Conservation (phyloP, 2,113 vertebrate genomes). For the Upupa epops region DNA sequence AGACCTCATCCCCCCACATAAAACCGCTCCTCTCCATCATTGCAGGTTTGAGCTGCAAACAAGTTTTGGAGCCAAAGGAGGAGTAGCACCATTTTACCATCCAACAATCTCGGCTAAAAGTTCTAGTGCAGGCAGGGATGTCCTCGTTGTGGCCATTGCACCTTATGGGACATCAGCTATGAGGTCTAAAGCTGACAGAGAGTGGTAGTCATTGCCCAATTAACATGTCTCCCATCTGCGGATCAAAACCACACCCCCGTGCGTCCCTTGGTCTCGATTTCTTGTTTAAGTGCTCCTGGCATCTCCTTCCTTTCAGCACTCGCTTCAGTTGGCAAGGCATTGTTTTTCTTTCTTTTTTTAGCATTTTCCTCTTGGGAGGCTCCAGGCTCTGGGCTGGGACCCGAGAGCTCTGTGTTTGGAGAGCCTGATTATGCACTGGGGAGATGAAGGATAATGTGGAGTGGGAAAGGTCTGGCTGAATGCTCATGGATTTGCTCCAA, state of each 20-base stretch:
- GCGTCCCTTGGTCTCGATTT: background rate
- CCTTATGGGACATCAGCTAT: background rate
- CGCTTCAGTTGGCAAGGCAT: constrained; percentile 21
- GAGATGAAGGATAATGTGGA: constrained; percentile 13
- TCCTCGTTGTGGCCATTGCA: background rate
- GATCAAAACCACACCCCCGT: background rate
- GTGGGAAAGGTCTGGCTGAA: constrained; percentile 9
- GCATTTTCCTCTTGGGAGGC: background rate
- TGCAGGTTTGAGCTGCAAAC: background rate
- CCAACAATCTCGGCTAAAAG: background rate
- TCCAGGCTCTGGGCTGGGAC: constrained; percentile 35
- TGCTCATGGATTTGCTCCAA: constrained; percentile 10
- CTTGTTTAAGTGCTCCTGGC: constrained; percentile 52
- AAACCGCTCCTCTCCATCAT: background rate
- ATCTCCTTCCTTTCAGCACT: constrained; percentile 54
- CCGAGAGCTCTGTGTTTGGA: background rate
- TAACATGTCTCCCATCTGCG: background rate
- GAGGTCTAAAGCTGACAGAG: background rate
- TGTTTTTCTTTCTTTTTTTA: constrained; percentile 58
- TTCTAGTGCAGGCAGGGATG: background rate
- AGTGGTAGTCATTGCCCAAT: constrained; percentile 11
- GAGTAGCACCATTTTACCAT: background rate
- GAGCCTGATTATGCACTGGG: constrained; percentile 26
- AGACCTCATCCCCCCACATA: background rate
- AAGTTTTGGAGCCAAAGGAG: background rate